phyloP scores from a whole-genome alignment of 2,888 invertebrate species.

The Lagria hirta region DNA sequence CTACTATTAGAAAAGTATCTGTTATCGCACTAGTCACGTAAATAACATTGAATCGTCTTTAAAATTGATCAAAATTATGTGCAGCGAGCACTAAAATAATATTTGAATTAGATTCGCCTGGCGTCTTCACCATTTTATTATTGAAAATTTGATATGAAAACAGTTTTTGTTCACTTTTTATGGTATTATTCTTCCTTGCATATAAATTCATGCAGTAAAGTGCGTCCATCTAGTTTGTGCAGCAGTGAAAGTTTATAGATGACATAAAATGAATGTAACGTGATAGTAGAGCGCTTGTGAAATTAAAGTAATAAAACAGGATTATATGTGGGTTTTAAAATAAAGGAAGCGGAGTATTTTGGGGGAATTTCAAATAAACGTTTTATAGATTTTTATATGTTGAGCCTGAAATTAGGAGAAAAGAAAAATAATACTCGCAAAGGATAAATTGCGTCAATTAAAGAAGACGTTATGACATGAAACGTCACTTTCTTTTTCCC shows the following conservation, averaged over 20 bases:
- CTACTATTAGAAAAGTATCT: no score
- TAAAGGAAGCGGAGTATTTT: constrained; percentile 38
- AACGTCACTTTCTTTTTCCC: constrained; percentile 23
- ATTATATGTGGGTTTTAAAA: constrained; percentile 40
- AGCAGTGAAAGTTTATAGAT: constrained; percentile 34
- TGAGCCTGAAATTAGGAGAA: constrained; percentile 15
- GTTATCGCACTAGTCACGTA: no score
- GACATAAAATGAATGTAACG: constrained; percentile 36
- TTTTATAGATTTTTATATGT: constrained; percentile 34
- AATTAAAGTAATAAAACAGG: constrained; percentile 45
- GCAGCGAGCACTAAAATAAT: no score
- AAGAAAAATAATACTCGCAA: constrained; percentile 2
- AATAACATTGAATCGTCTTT: no score
- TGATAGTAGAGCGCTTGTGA: constrained; percentile 38
- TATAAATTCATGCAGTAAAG: no score
- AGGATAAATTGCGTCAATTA: constrained; percentile 24
- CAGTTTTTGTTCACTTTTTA: no score
- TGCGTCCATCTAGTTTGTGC: no score
- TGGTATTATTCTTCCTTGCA: no score
- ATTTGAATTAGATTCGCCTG: no score
- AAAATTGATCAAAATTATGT: no score
- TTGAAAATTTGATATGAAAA: no score
- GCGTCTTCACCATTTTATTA: no score
- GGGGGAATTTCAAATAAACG: constrained; percentile 31
- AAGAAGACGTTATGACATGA: constrained; percentile 21